Evolutionary conservation across 1,140 invertebrate genomes (phyloP), one percentile per base, ranked within the genome.

Genomic region (Drosophila subpulchrella): DNA sequence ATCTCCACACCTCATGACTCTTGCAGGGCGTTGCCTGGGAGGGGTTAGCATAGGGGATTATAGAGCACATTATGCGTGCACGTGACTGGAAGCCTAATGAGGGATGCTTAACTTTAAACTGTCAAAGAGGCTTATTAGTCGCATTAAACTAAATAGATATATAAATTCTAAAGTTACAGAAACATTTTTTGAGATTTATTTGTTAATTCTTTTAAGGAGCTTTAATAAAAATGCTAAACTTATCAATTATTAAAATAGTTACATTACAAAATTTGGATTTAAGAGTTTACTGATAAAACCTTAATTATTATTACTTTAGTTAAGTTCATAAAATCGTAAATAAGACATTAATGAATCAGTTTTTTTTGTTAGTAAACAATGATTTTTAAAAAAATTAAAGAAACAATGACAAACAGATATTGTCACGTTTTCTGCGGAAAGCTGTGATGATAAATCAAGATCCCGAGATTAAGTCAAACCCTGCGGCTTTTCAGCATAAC

Each of bases 321-420:
- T 27, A 60, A 5, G 11, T 11, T 8, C 12, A 17, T 13, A 13
- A 17, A 38, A 6, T 2, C n/a, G 13, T 30, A 5, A 34, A 32
- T 15, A 32, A 3, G 8, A 34, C 7, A 8, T 10, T 10, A 34
- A 34, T 27, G 27, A 27, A 32, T 8, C 32, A 2, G 8, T 34
- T 34, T 20, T 10, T 20, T 10, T 12, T 20, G 8, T 53, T 27
- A 0, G 38, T 54, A 53, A 66, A 54, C 65, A 68, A 66, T 68
- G 65, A 68, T 36, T 15, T 20, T 53, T 17, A 6, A 0, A 38
- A 38, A 30, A 65, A 17, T 48, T 20, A 34, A 24, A 11, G 24
- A 46, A 62, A 50, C 36, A 46, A 46, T 46, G 57, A 67, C 38
- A 63, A 34, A 30, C 11, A 44, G 32, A 68, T 53, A 66, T 20